Percentiles rank a stretch among this genome's conserved stretches.
These are phyloP conservation scores for Tetragnatha versicolor DNA, from an alignment of 1,140 invertebrate genomes.

Conservation along the genomic window DNA sequence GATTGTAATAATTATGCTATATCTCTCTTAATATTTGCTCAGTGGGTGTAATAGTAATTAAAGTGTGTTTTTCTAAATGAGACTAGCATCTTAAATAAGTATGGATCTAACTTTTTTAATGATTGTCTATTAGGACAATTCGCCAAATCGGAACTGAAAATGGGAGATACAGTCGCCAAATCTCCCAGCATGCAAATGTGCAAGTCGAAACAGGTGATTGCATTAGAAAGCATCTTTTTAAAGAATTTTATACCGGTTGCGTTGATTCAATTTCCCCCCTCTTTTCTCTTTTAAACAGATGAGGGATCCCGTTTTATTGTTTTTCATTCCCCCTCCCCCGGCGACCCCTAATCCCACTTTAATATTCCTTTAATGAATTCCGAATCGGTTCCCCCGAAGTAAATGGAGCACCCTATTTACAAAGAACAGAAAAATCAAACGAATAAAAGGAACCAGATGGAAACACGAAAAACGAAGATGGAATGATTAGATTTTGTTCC, in stretches of 20 bases:
- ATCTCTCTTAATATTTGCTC: too few relatives aligned
- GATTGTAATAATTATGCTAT: too few relatives aligned
- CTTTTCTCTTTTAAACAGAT: slow-evolving; percentile 19
- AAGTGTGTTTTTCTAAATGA: too few relatives aligned
- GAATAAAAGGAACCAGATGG: not conserved
- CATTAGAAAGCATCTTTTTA: slow-evolving; percentile 48
- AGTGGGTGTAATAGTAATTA: too few relatives aligned
- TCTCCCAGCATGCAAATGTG: slow-evolving; percentile 13
- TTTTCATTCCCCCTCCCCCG: slow-evolving; percentile 12
- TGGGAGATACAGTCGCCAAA: slow-evolving; percentile 27
- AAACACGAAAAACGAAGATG: slow-evolving; percentile 31
- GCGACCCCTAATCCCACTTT: slow-evolving; percentile 42
- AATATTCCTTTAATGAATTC: slow-evolving; percentile 53
- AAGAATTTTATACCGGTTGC: slow-evolving; percentile 37
- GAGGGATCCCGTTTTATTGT: slow-evolving; percentile 39
- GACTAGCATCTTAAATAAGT: too few relatives aligned
- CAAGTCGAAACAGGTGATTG: slow-evolving; percentile 35
- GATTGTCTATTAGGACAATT: not conserved
- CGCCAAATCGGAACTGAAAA: not conserved
- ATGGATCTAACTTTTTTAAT: too few relatives aligned
- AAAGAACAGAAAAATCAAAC: not conserved
- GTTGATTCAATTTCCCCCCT: not conserved
- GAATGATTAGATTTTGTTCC: slow-evolving; percentile 41
- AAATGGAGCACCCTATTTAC: slow-evolving; percentile 45
- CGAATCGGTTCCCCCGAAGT: slow-evolving; percentile 31